Evolutionary conservation across 2,888 invertebrate genomes (phyloP), one percentile per base, ranked within the genome.

Genomic region (Vanessa cardui): DNA sequence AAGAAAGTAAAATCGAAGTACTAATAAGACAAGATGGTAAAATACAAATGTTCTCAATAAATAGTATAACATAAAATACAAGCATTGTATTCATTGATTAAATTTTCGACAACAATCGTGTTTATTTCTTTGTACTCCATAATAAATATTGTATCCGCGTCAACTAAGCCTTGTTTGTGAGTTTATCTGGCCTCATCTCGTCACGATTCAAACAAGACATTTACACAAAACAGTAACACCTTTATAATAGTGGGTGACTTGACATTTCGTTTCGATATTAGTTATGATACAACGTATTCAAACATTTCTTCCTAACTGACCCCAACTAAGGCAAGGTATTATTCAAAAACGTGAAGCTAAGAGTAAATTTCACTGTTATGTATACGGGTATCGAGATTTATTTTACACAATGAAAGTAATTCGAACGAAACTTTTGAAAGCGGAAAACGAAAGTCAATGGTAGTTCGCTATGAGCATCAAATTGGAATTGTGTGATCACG

Each of bases 171-270:
- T 77, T 78, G 75, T 78, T 77, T 78, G 79, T 77, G 72, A 65
- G 74, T 77, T 83, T 86, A 88, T 88, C 88, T 72, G 73, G 77
- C 73, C 62, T 70, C 77, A 87, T 89, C 88, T 87, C 76, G 84
- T 87, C 89, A 89, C 89, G 89, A 87, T 79, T 82, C 81, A 75
- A 85, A 87, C 84, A 82, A 88, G 86, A 82, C 79, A 84, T 84
- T 79, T 79, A 82, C 74, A 79, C 76, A 82, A 84, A 83, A 81
- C 73, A 78, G 76, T 84, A 84, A 85, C 81, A 83, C 80, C 82
- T 83, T 78, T 79, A 82, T 76, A 77, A 75, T 74, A 72, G 72
- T 79, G 77, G 80, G 79, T 88, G 86, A 85, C 80, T 82, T 75
- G 80, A 80, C 83, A 76, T 77, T 83, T 82, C 78, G 66, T 78